Evolutionary conservation across 1,140 invertebrate genomes (phyloP).

Genomic region (Pachypsylla venusta): DNA sequence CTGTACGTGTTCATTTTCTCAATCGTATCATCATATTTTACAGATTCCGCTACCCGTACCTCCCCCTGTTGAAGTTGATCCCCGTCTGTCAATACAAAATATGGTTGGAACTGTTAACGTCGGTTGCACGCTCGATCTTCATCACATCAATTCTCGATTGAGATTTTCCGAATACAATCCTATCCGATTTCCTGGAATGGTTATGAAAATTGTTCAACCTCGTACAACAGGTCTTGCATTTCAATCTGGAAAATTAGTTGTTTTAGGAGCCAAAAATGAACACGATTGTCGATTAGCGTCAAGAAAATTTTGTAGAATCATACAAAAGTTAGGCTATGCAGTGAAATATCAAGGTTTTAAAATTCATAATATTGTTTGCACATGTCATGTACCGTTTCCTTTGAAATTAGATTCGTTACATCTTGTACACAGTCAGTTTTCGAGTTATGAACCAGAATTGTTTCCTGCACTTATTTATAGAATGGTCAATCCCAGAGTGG

Average conservation of each 20-base stretch:
- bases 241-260: constrained; percentile 96
- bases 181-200: constrained; percentile 90
- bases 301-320: constrained; percentile 93
- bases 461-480: constrained; percentile 96
- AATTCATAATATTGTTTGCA: constrained; percentile 98
- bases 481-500: constrained; percentile 91
- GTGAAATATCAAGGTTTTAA: constrained; percentile 96
- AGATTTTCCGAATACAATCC: constrained; percentile 99
- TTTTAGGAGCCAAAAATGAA: constrained; percentile 95
- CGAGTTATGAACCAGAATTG: constrained; percentile 69
- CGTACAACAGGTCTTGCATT: constrained; percentile 95
- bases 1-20: too few species aligned
- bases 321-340: constrained; percentile 94
- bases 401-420: constrained; percentile 91
- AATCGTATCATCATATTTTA: too few species aligned
- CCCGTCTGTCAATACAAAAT: too few species aligned
- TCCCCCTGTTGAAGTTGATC: too few species aligned
- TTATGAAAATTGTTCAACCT: constrained; percentile 95
- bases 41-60: too few species aligned
- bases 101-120: constrained; percentile 92
- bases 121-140: constrained; percentile 68
- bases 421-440: constrained; percentile 86
- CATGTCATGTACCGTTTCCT: constrained; percentile 94
- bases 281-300: constrained; percentile 82
- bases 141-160: constrained; percentile 87